Evolutionary conservation across 2,797 vertebrate species (phyloP).

Genomic region (Amniataba percoides): DNA sequence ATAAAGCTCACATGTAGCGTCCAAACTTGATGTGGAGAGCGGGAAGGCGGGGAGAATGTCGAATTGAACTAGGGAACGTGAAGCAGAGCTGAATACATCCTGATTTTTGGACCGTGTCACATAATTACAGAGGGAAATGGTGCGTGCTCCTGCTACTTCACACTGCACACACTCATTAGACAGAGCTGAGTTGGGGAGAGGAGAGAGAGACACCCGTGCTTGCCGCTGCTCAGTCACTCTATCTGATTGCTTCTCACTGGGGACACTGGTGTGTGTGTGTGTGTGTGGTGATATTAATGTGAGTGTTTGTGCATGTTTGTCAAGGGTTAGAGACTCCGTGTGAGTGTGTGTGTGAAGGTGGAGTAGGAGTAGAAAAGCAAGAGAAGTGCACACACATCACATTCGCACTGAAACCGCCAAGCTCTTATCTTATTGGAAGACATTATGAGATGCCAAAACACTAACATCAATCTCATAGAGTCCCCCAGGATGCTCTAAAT

Average conservation of each 20-base stretch:
- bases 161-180: conserved; percentile 79
- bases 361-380: conserved; percentile 43
- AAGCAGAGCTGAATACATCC: conserved; percentile 69
- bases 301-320: conserved; percentile 50
- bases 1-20: conserved; percentile 20
- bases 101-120: conserved; percentile 77
- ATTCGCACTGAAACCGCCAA: conserved; percentile 61
- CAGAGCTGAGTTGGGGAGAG: conserved; percentile 63
- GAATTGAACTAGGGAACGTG: conserved; percentile 52
- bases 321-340: conserved; percentile 48
- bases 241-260: conserved; percentile 77
- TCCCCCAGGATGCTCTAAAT: conserved; percentile 70
- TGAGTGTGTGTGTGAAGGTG: conserved; percentile 22
- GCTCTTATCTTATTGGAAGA: conserved; percentile 79
- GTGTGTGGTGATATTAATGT: conserved; percentile 49
- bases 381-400: conserved; percentile 72
- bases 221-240: conserved; percentile 72
- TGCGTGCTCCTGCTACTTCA: conserved; percentile 75
- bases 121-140: conserved; percentile 80
- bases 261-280: conserved; percentile 46
- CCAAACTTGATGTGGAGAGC: conserved; percentile 35
- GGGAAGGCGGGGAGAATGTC: conserved; percentile 40
- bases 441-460: conserved; percentile 78
- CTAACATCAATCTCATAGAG: conserved; percentile 73
- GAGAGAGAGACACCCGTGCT: conserved; percentile 58